phyloP scores from a whole-genome alignment of 2,113 vertebrate species.

The Mormyrus iriodes region DNA sequence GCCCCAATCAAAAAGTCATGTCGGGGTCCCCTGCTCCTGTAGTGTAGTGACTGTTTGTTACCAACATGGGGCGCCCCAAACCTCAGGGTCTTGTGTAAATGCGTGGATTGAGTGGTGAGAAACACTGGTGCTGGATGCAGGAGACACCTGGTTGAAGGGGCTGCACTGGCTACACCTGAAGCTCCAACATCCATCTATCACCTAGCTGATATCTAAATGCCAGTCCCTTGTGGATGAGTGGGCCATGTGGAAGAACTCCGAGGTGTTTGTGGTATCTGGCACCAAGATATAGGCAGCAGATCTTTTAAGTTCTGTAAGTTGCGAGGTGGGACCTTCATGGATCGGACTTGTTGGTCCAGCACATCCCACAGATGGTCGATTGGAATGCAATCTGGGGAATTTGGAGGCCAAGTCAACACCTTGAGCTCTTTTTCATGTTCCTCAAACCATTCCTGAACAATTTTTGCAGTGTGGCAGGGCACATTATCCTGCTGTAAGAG shows the following conservation, averaged over 20 bases:
- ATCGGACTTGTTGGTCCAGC: background rate
- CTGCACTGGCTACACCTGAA: background rate
- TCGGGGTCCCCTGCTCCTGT: background rate
- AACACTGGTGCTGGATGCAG: background rate
- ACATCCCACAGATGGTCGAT: too few relatives aligned
- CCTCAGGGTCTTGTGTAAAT: background rate
- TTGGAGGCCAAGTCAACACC: too few relatives aligned
- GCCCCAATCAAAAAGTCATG: background rate
- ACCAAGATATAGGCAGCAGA: background rate
- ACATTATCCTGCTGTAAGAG: too few relatives aligned
- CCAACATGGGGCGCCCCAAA: background rate
- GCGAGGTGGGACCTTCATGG: background rate
- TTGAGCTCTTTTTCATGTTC: too few relatives aligned
- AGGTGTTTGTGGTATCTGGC: background rate
- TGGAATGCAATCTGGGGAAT: too few relatives aligned
- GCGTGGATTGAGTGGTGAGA: background rate
- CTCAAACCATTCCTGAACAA: too few relatives aligned
- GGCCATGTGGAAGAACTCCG: background rate
- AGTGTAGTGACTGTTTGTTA: background rate
- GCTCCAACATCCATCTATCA: background rate
- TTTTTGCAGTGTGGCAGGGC: too few relatives aligned
- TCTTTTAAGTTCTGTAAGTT: background rate
- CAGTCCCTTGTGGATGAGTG: background rate
- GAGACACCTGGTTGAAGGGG: background rate
- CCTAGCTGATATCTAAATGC: background rate